These are phyloP conservation scores for Stratiomys singularior DNA, from an alignment of 2,888 invertebrate genomes.

Conservation along the genomic window DNA sequence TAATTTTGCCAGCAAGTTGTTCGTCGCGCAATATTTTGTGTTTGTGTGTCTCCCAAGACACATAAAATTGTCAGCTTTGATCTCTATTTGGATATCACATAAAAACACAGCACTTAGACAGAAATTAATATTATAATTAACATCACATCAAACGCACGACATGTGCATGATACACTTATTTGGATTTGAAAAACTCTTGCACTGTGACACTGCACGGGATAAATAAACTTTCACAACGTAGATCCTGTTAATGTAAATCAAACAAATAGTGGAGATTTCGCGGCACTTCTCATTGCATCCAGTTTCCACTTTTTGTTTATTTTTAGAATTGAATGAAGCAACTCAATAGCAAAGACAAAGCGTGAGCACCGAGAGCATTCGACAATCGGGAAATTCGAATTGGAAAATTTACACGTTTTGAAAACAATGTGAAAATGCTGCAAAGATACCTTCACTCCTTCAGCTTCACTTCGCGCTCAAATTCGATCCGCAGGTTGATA, in stretches of 20 bases:
- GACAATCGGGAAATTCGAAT: not conserved
- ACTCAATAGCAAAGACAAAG: slow-evolving; percentile 15
- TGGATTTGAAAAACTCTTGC: not conserved
- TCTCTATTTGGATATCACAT: slow-evolving; percentile 18
- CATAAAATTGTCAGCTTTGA: not conserved
- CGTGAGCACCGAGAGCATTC: not conserved
- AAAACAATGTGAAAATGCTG: not conserved
- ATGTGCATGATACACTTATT: slow-evolving; percentile 5
- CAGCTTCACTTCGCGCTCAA: not conserved
- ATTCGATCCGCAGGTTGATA: too few relatives aligned
- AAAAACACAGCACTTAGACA: slow-evolving; percentile 25
- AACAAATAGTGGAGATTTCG: not conserved
- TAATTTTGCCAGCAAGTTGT: not conserved
- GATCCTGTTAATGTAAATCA: not conserved
- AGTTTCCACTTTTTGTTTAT: slow-evolving; percentile 46
- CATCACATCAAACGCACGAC: slow-evolving; percentile 25
- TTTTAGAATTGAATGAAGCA: slow-evolving; percentile 51
- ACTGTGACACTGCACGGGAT: not conserved
- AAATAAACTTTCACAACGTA: not conserved
- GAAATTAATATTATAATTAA: slow-evolving; percentile 27
- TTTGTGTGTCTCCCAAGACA: not conserved
- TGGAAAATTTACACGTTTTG: slow-evolving; percentile 9
- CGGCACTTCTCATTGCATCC: slow-evolving; percentile 39
- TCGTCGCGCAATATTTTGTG: not conserved
- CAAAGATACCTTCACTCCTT: not conserved